Base-by-base conservation (phyloP, 2,888 invertebrate species). In the Microctonus aethiopoides region DNA sequence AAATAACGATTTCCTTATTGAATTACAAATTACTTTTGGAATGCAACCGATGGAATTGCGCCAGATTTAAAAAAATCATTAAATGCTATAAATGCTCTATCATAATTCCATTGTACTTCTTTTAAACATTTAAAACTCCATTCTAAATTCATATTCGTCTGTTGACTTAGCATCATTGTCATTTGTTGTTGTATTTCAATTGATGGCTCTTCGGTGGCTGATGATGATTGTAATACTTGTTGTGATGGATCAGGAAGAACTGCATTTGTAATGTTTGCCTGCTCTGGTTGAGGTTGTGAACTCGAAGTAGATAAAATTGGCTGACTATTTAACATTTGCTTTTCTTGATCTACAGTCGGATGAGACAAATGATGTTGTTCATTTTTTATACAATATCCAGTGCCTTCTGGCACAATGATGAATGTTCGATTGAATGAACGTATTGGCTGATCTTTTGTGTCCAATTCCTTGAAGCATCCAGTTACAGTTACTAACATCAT, bases 91-190 rank as follows among this genome's bases (percentile, higher is more conserved):
- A 92, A 87, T 0, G 97, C 95, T 76, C 92, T 89, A 75, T 94
- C 91, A 78, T 91, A 93, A 79, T 97, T 92, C 97, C 97, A 98
- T 51, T 92, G 91, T 4, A 95, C 95, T 87, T 97, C 95, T 87
- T 94, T 92, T 64, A 98, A 88, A 83, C 98, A 98, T 62, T 83
- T 84, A 7, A 83, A 73, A 66, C 94, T 92, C 93, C 93, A 95
- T 68, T 92, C 90, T 4, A 91, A 83, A 83, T 95, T 95, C 95
- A 96, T 95, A 72, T 92, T 92, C 2, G 94, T 94, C 82, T 94
- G 93, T 71, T 90, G 89, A 24, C 92, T 88, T 79, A 97, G 91
- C 71, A 92, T 89, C 73, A 90, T 87, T 0, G 92, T 88, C 90
- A 95, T 92, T 84, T 94, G 92, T 81, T 93, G 89, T 84, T 93